These are phyloP conservation scores for Nipponia nippon DNA, from an alignment of 2,113 vertebrate species.

Conservation along the genomic window DNA sequence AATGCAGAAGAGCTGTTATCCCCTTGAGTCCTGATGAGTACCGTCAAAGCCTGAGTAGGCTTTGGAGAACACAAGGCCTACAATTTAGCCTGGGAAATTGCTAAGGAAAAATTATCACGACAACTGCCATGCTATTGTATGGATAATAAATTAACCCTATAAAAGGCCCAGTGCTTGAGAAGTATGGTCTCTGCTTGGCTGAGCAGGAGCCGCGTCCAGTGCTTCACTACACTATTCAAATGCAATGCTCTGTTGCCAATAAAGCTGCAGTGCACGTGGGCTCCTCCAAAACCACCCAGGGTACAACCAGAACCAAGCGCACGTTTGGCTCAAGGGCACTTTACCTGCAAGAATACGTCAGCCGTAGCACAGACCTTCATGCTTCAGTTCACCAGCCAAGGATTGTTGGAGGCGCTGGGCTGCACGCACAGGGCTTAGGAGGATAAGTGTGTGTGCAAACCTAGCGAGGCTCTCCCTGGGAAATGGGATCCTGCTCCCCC, in stretches of 20 bases:
- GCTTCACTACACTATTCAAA: not conserved
- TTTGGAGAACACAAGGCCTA: not conserved
- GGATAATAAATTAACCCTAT: not conserved
- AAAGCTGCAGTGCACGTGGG: not conserved
- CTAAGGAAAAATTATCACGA: not conserved
- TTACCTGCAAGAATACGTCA: not conserved
- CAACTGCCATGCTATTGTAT: not conserved
- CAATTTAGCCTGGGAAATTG: not conserved
- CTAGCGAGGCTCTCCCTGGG: not conserved
- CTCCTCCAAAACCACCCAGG: not conserved
- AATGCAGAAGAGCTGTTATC: not conserved
- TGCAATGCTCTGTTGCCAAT: not conserved
- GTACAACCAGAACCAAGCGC: not conserved
- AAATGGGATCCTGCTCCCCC: not conserved
- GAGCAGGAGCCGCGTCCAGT: rapidly evolving
- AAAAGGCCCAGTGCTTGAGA: not conserved
- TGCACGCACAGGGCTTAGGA: not conserved
- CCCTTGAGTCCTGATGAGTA: not conserved
- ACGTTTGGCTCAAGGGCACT: not conserved
- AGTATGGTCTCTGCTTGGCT: not conserved
- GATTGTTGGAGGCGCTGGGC: rapidly evolving
- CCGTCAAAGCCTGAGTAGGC: not conserved
- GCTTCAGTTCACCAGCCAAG: not conserved
- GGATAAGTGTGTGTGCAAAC: rapidly evolving
- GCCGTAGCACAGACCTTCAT: not conserved